These are phyloP conservation scores for Hylyphantes graminicola DNA, from an alignment of 1,140 invertebrate genomes.

Conservation along the genomic window DNA sequence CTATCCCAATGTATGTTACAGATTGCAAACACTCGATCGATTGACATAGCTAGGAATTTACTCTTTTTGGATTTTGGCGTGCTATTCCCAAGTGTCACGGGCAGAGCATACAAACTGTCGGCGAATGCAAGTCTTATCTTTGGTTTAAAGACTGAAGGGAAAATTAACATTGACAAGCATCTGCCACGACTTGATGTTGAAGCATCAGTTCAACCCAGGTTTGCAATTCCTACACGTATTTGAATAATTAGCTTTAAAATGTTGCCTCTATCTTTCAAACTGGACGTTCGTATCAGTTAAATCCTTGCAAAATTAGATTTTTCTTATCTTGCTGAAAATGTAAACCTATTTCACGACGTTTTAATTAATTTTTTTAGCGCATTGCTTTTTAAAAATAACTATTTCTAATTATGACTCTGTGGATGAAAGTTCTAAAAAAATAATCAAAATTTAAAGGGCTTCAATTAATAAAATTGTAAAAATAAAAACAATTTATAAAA, in stretches of 20 bases:
- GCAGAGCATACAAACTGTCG: slow-evolving; percentile 79
- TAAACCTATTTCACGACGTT: no score
- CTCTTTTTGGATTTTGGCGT: slow-evolving; percentile 82
- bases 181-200: slow-evolving; percentile 73
- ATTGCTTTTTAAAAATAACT: no score
- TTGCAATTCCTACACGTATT: slow-evolving; percentile 2
- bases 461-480: no score
- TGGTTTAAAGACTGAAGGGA: slow-evolving; percentile 77
- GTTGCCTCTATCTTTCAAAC: not conserved
- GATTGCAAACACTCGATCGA: slow-evolving; percentile 7
- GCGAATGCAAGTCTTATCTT: slow-evolving; percentile 78
- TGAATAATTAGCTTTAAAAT: not conserved
- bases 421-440: no score
- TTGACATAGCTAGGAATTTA: slow-evolving; percentile 26
- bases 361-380: no score
- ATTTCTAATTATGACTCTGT: no score
- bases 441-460: no score
- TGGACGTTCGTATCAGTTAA: not conserved
- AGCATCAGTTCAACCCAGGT: slow-evolving; percentile 71
- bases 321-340: no score
- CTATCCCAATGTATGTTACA: not conserved
- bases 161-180: slow-evolving; percentile 78
- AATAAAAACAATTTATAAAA: no score
- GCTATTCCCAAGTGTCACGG: slow-evolving; percentile 82
- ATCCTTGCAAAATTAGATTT: not conserved